phyloP scores from a whole-genome alignment of 2,888 invertebrate species.

The Drosophila diplacantha region DNA sequence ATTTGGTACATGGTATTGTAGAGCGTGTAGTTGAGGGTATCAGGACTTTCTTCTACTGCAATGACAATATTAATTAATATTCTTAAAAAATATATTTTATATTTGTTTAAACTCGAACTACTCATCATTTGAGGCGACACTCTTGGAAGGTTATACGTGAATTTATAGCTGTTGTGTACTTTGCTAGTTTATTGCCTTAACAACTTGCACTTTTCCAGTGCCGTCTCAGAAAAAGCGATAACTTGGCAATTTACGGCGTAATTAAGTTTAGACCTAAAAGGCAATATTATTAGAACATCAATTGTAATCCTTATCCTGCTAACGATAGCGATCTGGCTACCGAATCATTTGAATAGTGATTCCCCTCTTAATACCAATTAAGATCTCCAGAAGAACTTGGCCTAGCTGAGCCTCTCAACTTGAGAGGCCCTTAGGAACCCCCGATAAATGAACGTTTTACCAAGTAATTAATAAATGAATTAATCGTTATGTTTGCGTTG shows the following conservation, averaged over 20 bases:
- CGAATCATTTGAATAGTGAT: conserved; percentile 6
- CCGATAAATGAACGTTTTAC: conserved; percentile 21
- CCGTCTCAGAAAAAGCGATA: conserved; percentile 19
- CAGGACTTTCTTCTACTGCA: not conserved
- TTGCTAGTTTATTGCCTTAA: not conserved
- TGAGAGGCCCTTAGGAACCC: not conserved
- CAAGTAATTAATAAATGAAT: not conserved
- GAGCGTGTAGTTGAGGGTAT: not conserved
- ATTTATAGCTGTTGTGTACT: conserved; percentile 6
- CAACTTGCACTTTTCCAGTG: conserved; percentile 26
- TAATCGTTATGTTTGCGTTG: not conserved
- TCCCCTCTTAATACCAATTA: not conserved
- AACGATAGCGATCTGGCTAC: conserved; percentile 1
- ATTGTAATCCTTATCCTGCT: not conserved
- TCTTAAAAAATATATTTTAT: too few relatives aligned
- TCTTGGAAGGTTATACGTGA: not conserved
- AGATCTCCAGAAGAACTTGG: not conserved
- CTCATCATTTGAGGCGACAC: not conserved
- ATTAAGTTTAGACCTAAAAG: conserved; percentile 1
- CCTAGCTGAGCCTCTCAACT: conserved; percentile 1
- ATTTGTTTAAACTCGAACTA: not conserved
- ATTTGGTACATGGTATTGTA: too few relatives aligned
- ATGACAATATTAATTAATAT: not conserved
- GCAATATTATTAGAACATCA: not conserved
- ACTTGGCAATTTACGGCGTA: conserved; percentile 7